Base-by-base conservation (phyloP, 1,140 invertebrate species). In the Adoxophyes honmai region DNA sequence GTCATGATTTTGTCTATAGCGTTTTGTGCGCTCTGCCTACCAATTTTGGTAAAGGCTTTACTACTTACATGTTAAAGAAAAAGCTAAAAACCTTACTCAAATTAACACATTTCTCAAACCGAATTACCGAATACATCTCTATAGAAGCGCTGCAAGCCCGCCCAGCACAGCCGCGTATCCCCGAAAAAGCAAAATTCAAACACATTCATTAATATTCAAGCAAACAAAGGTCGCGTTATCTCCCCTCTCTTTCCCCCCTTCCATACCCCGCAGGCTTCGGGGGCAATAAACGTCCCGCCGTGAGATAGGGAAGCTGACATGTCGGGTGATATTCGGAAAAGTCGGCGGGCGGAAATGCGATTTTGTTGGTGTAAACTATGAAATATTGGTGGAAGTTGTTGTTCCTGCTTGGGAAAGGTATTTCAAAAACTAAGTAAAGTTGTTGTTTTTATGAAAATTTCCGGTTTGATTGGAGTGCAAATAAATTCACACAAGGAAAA, bases 181-280 rank as follows among this genome's bases (percentile, higher is more conserved):
- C n/a, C 42, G 18, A 28, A 48, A 48, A 48, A 48, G 42, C 42
- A 48, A 48, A 48, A 48, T 48, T 48, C 42, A 48, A 48, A 48
- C 42, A 48, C 42, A 48, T 48, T 48, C 42, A 48, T 48, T 48
- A 48, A 48, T 48, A 48, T 48, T 48, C 42, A 48, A 21, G 42
- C 42, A 48, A 48, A 48, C 42, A 48, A 48, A 48, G 42, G 42
- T 48, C 42, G 42, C 21, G 42, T 48, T 48, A 48, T 48, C 42
- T 48, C 42, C 16, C 21, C 16, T n/a, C 42, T n/a, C 18, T 18
- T 21, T 18, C 42, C 42, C 18, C 16, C 21, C 15, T 16, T 15
- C 15, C 39, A 8, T 16, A 14, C 39, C 42, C 42, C 42, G 16
- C 42, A 48, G 18, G 42, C 16, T 28, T 18, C 42, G 42, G 16